Conservation (phyloP, 1,140 invertebrate species). For the Pogonus chalceus region DNA sequence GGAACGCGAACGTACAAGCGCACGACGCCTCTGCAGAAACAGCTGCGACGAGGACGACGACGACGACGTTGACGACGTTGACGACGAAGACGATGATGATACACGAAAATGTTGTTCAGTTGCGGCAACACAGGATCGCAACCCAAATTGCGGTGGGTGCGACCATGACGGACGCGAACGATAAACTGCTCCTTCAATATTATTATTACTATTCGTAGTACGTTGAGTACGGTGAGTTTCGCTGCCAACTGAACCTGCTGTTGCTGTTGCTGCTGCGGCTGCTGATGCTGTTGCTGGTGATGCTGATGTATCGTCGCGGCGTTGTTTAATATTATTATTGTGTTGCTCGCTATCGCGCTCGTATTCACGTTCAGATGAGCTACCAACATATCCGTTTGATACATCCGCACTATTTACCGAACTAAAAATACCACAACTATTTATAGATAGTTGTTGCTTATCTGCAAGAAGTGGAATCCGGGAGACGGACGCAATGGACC, state of each 20-base stretch:
- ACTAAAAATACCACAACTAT: slow-evolving; percentile 37
- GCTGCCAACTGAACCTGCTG: background rate
- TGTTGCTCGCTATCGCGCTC: slow-evolving; percentile 25
- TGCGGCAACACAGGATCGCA: slow-evolving; percentile 21
- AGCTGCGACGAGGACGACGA: slow-evolving; percentile 15
- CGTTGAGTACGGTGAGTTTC: background rate
- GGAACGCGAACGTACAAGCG: slow-evolving; percentile 11
- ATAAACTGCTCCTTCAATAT: background rate
- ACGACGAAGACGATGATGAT: slow-evolving; percentile 12
- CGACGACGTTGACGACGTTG: slow-evolving; percentile 16
- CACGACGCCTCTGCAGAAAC: slow-evolving; percentile 8
- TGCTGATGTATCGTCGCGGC: slow-evolving; percentile 23
- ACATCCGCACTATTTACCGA: slow-evolving; percentile 33
- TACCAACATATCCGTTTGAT: slow-evolving; percentile 39
- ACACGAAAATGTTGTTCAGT: slow-evolving; percentile 17
- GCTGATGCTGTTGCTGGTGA: background rate
- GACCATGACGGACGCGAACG: background rate
- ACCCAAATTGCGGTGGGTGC: slow-evolving; percentile 3
- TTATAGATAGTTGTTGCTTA: slow-evolving; percentile 24
- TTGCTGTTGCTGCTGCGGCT: background rate
- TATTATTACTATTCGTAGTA: background rate
- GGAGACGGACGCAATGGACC: slow-evolving; percentile 17
- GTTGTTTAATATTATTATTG: slow-evolving; percentile 19
- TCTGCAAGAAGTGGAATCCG: slow-evolving; percentile 27
- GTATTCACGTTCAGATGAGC: slow-evolving; percentile 38